phyloP scores from a whole-genome alignment of 2,888 invertebrate species.

The Fabriciana adippe region DNA sequence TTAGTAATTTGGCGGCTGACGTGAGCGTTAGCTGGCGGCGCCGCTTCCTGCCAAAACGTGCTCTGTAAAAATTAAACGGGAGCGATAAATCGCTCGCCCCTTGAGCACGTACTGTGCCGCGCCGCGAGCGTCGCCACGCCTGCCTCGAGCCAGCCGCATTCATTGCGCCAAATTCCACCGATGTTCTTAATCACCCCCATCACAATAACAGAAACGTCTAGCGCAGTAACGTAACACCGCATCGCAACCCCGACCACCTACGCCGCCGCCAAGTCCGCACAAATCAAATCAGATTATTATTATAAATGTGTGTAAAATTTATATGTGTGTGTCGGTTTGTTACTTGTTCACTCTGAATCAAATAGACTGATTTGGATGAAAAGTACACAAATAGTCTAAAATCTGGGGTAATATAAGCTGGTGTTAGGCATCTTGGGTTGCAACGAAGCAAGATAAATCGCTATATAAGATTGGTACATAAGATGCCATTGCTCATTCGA shows the following conservation, averaged over 20 bases:
- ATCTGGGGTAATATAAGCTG: too few relatives aligned
- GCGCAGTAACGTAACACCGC: background rate
- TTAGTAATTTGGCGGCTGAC: slow-evolving; percentile 21
- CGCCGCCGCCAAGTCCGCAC: background rate
- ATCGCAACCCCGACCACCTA: background rate
- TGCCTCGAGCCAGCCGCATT: slow-evolving; percentile 12
- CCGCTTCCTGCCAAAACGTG: slow-evolving; percentile 18
- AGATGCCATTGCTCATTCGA: slow-evolving; percentile 19
- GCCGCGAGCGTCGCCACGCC: slow-evolving; percentile 12
- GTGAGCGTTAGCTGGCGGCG: slow-evolving; percentile 13
- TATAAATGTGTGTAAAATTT: too few relatives aligned
- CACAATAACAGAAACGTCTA: background rate
- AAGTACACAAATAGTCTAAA: too few relatives aligned
- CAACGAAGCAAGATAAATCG: background rate
- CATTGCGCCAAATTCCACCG: slow-evolving; percentile 16
- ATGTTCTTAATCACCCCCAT: slow-evolving; percentile 8
- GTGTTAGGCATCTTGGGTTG: background rate
- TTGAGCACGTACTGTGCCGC: slow-evolving; percentile 15
- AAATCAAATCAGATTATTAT: background rate
- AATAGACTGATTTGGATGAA: too few relatives aligned
- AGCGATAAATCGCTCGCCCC: slow-evolving; percentile 24
- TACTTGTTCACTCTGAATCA: too few relatives aligned
- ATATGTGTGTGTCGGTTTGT: too few relatives aligned
- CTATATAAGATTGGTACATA: background rate
- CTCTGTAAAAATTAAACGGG: slow-evolving; percentile 21